A percentile compares a stretch with the other conserved stretches of the same genome.
Conservation (phyloP, 2,113 vertebrate genomes). For the Colaptes auratus region DNA sequence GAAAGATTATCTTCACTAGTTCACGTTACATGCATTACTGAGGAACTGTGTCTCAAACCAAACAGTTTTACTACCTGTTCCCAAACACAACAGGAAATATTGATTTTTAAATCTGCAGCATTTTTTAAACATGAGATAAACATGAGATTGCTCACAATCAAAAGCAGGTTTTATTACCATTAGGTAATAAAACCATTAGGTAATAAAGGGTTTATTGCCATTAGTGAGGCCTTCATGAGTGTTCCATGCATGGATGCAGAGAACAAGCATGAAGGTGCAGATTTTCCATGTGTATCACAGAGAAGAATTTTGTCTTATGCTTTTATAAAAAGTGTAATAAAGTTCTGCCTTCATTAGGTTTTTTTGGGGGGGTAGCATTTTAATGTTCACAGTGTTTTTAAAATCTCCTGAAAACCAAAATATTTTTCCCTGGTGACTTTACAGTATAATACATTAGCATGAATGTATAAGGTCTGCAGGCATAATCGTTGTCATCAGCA, state of each 20-base stretch:
- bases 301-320: neutral
- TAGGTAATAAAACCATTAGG: no score
- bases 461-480: neutral
- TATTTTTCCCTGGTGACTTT: neutral
- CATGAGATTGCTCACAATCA: neutral
- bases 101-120: neutral
- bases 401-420: neutral
- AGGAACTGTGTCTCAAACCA: neutral
- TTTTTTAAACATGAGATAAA: neutral
- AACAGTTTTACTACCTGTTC: neutral
- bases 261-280: neutral
- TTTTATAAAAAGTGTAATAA: neutral
- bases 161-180: neutral
- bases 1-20: neutral
- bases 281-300: neutral
- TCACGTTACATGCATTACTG: neutral
- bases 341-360: neutral
- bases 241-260: neutral
- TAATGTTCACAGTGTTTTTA: neutral
- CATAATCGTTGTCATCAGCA: neutral
- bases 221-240: neutral
- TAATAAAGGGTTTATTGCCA: neutral
- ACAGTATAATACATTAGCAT: neutral
- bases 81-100: neutral
- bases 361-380: neutral